Conservation (phyloP, 2,888 invertebrate genomes). For the Galerucella calmariensis region DNA sequence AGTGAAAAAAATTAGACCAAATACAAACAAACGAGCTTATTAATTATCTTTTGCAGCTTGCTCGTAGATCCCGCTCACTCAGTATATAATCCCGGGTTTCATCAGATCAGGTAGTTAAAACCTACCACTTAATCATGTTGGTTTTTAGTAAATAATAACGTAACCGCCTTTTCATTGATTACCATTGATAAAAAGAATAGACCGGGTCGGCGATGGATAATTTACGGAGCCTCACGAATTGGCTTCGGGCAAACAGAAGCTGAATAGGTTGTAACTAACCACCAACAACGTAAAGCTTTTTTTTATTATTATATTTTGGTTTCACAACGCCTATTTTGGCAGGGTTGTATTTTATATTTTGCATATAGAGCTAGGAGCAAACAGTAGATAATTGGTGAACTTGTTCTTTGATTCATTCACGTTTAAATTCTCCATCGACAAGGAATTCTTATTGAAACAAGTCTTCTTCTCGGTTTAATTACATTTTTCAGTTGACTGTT, state of each 20-base stretch:
- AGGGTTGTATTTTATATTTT: too few species aligned
- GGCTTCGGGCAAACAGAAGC: constrained; percentile 16
- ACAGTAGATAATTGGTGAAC: too few species aligned
- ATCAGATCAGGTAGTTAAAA: constrained; percentile 44
- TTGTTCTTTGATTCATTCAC: too few species aligned
- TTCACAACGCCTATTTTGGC: neutral
- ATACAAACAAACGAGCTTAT: too few species aligned
- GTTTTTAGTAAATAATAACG: constrained; percentile 55
- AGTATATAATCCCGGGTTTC: neutral
- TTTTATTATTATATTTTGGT: neutral
- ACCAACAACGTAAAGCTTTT: constrained; percentile 8
- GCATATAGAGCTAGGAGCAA: too few species aligned
- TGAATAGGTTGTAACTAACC: constrained; percentile 13
- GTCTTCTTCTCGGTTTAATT: too few species aligned
- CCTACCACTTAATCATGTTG: constrained; percentile 57
- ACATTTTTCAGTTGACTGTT: too few species aligned
- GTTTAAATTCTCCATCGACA: too few species aligned
- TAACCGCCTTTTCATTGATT: constrained; percentile 50
- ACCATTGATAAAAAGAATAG: constrained; percentile 49
- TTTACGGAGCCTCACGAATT: constrained; percentile 17
- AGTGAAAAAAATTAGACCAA: too few species aligned
- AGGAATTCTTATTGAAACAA: too few species aligned
- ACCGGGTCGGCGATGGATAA: constrained; percentile 7
- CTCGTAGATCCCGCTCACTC: neutral
- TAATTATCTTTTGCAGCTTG: too few species aligned